Percentiles rank a stretch among this genome's conserved stretches.
Evolutionary conservation across 2,888 invertebrate species (phyloP).

Genomic region (Caradrina clavipalpis): DNA sequence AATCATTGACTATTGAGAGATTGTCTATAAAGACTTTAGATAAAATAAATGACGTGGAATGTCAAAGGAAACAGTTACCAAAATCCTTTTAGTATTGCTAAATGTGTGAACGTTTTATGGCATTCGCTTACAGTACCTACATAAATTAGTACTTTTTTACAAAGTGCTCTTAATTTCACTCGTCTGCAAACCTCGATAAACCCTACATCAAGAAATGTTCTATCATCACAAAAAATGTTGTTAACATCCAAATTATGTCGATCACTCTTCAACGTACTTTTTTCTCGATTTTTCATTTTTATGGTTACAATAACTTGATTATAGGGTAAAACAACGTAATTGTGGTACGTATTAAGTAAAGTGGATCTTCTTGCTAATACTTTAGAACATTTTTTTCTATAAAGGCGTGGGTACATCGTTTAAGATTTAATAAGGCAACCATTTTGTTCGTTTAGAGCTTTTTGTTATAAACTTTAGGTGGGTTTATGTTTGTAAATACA

Average conservation of each 20-base stretch:
- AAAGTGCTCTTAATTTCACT: conserved; percentile 28
- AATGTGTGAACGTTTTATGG: conserved; percentile 6
- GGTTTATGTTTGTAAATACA: conserved; percentile 9
- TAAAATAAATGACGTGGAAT: not conserved
- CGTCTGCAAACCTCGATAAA: conserved; percentile 23
- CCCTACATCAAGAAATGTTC: conserved; percentile 37
- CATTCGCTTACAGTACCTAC: conserved; percentile 15
- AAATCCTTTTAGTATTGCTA: not conserved
- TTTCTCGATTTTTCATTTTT: conserved; percentile 53
- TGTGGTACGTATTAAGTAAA: conserved; percentile 40
- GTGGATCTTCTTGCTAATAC: conserved; percentile 21
- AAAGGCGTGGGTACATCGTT: conserved; percentile 48
- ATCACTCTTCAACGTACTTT: conserved; percentile 29
- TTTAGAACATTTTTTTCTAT: conserved; percentile 45
- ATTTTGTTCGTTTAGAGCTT: conserved; percentile 33
- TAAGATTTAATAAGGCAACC: conserved; percentile 54
- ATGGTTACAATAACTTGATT: conserved; percentile 61
- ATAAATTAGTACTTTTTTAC: conserved; percentile 30
- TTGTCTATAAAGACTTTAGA: no score
- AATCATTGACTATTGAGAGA: no score
- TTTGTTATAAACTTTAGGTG: conserved; percentile 4
- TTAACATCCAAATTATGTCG: conserved; percentile 48
- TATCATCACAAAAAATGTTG: conserved; percentile 46
- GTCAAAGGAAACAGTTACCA: not conserved
- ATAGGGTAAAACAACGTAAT: conserved; percentile 53